A percentile compares a stretch with the other conserved stretches of the same genome.
phyloP scores from a whole-genome alignment of 1,140 invertebrate genomes.

The Nasonia vitripennis region DNA sequence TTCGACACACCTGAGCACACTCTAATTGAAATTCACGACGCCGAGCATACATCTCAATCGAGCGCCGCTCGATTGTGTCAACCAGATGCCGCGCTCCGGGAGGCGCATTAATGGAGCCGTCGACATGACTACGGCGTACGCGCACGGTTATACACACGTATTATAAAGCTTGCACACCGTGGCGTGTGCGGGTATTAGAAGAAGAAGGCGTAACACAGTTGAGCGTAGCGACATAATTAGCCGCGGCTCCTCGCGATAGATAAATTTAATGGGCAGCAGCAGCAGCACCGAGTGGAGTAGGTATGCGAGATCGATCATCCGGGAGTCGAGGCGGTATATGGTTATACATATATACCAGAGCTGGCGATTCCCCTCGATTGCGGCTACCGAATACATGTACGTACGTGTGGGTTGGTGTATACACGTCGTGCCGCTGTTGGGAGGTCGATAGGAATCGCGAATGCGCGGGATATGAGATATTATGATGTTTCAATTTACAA shows the following conservation, averaged over 20 bases:
- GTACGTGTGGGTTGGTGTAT: background rate
- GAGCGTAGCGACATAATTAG: background rate
- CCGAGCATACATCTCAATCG: constrained; percentile 17
- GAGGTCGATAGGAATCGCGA: background rate
- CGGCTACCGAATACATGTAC: background rate
- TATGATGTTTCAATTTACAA: background rate
- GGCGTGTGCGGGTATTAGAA: background rate
- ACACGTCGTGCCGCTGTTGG: background rate
- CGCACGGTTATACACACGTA: background rate
- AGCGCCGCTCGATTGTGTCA: constrained; percentile 1
- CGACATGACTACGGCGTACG: background rate
- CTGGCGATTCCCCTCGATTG: background rate
- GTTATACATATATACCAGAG: background rate
- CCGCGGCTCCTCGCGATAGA: too few species aligned
- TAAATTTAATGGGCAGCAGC: background rate
- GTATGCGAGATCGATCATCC: background rate
- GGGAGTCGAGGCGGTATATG: background rate
- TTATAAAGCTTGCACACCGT: too few species aligned
- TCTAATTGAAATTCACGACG: constrained; percentile 14
- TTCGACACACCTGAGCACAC: background rate
- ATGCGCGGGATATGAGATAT: background rate
- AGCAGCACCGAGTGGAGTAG: background rate
- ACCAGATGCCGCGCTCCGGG: background rate
- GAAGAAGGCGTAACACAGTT: background rate
- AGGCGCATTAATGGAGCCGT: background rate